Conservation (phyloP, 1,140 invertebrate genomes). For the honey bee (Apis mellifera) region Amel_HAv3.1 CM009945.2:2695001-2695500, state of each 20-base stretch:
- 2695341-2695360: not conserved
- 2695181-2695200: no score
- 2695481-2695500: slow-evolving; percentile 14
- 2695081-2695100: not conserved
- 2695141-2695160: no score
- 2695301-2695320: not conserved
- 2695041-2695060: not conserved
- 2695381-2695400: not conserved
- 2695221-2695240: not conserved
- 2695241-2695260: not conserved
- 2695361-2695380: not conserved
- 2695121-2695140: no score
- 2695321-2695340: not conserved
- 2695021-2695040: not conserved
- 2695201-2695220: not conserved
- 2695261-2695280: not conserved
- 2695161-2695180: no score
- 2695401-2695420: not conserved
- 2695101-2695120: not conserved
- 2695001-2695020: not conserved
- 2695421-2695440: not conserved
- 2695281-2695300: not conserved
- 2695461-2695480: not conserved
- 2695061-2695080: not conserved
- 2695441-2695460: not conserved